Percentiles rank a stretch among this genome's conserved stretches.
These are phyloP conservation scores for Ptychobarbus kaznakovi DNA, from an alignment of 2,797 vertebrate species.

Conservation along the genomic window DNA sequence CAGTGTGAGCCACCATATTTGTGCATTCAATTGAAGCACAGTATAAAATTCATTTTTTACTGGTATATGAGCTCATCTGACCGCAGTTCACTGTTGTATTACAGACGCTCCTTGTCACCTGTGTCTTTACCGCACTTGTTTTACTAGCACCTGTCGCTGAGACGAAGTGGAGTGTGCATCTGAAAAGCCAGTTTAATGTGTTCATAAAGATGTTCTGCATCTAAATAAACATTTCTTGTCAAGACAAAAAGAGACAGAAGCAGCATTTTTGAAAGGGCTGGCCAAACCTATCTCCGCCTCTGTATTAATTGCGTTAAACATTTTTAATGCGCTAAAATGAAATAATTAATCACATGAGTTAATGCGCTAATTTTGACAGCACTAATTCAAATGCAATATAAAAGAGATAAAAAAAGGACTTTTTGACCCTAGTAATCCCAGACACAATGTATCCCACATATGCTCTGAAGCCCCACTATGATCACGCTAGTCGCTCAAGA, in stretches of 20 bases:
- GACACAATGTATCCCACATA: conserved; percentile 10
- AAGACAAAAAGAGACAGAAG: not conserved
- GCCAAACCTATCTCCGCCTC: not conserved
- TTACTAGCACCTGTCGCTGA: not conserved
- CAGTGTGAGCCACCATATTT: too few species aligned
- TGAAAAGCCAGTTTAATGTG: too few species aligned
- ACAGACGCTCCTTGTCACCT: not conserved
- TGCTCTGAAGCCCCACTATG: conserved; percentile 19
- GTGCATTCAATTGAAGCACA: too few species aligned
- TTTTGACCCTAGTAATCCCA: conserved; percentile 21
- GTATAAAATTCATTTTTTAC: too few species aligned
- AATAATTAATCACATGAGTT: not conserved
- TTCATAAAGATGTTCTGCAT: too few species aligned
- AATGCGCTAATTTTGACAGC: not conserved
- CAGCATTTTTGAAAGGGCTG: not conserved
- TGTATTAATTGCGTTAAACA: not conserved
- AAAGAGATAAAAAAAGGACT: conserved; percentile 28
- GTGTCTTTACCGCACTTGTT: not conserved
- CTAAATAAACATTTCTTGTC: not conserved
- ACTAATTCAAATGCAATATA: not conserved
- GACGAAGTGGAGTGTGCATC: too few species aligned
- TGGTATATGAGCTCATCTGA: too few species aligned
- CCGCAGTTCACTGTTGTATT: too few species aligned
- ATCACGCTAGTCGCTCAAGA: conserved; percentile 14
- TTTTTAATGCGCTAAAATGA: not conserved